Percentiles rank a stretch among this genome's conserved stretches.
These are phyloP conservation scores for Dendrocopos noguchii DNA, from an alignment of 2,113 vertebrate genomes.

Conservation along the genomic window DNA sequence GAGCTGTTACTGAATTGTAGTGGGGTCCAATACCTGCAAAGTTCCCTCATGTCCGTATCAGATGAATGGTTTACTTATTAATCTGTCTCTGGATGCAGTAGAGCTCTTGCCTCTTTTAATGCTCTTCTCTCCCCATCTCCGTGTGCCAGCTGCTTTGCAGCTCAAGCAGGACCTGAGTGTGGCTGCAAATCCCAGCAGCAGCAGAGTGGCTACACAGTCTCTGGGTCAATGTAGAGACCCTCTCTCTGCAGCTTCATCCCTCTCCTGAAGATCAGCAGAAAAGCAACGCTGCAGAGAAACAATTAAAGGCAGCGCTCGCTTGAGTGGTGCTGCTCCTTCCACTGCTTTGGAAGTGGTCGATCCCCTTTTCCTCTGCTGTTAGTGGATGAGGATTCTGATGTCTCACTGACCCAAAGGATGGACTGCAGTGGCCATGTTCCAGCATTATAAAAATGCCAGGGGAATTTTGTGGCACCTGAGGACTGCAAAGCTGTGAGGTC, in stretches of 20 bases:
- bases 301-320: not conserved
- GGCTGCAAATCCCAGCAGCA: not conserved
- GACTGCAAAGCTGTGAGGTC: not conserved
- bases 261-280: not conserved
- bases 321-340: not conserved
- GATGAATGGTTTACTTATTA: slow-evolving; percentile 83
- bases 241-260: fast-evolving
- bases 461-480: not conserved
- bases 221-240: not conserved
- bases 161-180: fast-evolving
- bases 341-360: not conserved
- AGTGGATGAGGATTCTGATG: not conserved
- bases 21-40: slow-evolving; percentile 40
- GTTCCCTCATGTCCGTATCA: slow-evolving; percentile 56
- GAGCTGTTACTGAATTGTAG: slow-evolving; percentile 53
- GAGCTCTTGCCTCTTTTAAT: not conserved
- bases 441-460: not conserved
- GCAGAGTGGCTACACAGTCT: fast-evolving
- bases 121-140: not conserved
- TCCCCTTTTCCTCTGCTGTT: not conserved
- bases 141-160: not conserved
- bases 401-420: not conserved
- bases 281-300: not conserved
- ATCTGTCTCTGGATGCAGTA: not conserved
- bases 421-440: not conserved